These are phyloP conservation scores for Percopsis transmontana DNA, from an alignment of 2,113 vertebrate species.

Conservation along the genomic window DNA sequence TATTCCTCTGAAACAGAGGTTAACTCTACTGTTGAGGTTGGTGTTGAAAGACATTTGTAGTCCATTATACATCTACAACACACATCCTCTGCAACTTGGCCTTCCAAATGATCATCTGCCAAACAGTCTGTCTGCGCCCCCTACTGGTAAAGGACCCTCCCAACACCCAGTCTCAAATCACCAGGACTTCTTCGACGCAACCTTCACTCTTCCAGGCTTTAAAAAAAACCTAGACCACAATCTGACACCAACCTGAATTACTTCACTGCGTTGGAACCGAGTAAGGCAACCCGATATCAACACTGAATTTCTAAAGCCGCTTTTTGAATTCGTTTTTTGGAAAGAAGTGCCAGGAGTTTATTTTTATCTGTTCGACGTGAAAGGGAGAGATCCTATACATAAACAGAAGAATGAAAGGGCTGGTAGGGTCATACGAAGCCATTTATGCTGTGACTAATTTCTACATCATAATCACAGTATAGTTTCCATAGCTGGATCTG, in stretches of 20 bases:
- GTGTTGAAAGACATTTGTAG: constrained; percentile 1
- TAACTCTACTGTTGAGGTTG: constrained; percentile 17
- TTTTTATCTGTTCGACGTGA: constrained; percentile 67
- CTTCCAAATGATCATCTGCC: neutral
- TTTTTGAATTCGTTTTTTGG: constrained; percentile 57
- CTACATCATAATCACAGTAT: constrained; percentile 51
- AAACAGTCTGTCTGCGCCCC: constrained; percentile 73
- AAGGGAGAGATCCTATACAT: constrained; percentile 55
- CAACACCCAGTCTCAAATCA: constrained; percentile 50
- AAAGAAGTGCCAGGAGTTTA: constrained; percentile 71
- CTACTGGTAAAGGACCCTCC: constrained; percentile 57
- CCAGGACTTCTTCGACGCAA: constrained; percentile 58
- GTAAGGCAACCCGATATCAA: constrained; percentile 70
- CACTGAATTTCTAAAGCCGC: constrained; percentile 65
- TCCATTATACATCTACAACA: constrained; percentile 17
- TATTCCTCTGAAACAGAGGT: constrained; percentile 7
- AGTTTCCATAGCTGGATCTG: constrained; percentile 56
- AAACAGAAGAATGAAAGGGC: constrained; percentile 63
- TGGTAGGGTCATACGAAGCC: constrained; percentile 42
- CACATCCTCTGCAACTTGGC: constrained; percentile 11
- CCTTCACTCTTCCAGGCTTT: constrained; percentile 62
- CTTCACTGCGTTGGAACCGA: constrained; percentile 68
- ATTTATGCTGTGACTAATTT: constrained; percentile 48
- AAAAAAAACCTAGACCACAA: constrained; percentile 63
- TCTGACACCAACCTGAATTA: constrained; percentile 76